Percentiles rank a stretch among this genome's conserved stretches.
These are phyloP conservation scores for Epinotia ramella DNA, from an alignment of 2,888 invertebrate species.

Conservation along the genomic window DNA sequence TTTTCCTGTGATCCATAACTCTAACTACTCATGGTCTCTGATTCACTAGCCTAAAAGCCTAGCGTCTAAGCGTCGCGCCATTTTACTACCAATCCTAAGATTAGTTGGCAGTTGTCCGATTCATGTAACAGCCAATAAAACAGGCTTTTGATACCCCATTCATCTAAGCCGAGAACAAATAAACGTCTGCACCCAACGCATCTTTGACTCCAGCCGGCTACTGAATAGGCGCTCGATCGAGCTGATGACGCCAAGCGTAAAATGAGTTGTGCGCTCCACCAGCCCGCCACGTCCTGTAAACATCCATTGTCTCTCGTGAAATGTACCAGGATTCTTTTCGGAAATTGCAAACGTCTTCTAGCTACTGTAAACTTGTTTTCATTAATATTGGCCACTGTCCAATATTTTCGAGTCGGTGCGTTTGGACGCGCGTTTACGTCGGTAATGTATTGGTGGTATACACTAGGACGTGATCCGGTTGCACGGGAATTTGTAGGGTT, in stretches of 20 bases:
- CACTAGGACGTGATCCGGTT: neutral
- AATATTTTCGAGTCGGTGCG: constrained; percentile 78
- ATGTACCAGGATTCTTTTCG: constrained; percentile 76
- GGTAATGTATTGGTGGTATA: constrained; percentile 23
- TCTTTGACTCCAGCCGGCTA: constrained; percentile 40
- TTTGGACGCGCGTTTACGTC: constrained; percentile 56
- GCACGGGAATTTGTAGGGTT: constrained; percentile 13
- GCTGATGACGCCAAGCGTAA: constrained; percentile 75
- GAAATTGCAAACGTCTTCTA: constrained; percentile 77
- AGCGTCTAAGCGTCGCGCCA: neutral
- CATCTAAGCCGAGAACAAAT: constrained; percentile 17
- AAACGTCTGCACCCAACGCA: constrained; percentile 33
- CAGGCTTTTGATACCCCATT: constrained; percentile 9
- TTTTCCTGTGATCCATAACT: too few species aligned
- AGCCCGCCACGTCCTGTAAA: constrained; percentile 74
- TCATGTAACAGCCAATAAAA: constrained; percentile 24
- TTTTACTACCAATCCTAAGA: constrained; percentile 24
- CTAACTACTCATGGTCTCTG: neutral
- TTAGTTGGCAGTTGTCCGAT: constrained; percentile 28
- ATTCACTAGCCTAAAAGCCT: neutral
- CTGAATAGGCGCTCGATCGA: constrained; percentile 56
- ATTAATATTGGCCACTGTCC: constrained; percentile 82
- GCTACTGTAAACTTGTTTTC: constrained; percentile 74
- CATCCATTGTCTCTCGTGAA: constrained; percentile 63
- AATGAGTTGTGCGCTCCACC: constrained; percentile 80